These are phyloP conservation scores for Autographa pulchrina DNA, from an alignment of 2,888 invertebrate species.

Conservation along the genomic window DNA sequence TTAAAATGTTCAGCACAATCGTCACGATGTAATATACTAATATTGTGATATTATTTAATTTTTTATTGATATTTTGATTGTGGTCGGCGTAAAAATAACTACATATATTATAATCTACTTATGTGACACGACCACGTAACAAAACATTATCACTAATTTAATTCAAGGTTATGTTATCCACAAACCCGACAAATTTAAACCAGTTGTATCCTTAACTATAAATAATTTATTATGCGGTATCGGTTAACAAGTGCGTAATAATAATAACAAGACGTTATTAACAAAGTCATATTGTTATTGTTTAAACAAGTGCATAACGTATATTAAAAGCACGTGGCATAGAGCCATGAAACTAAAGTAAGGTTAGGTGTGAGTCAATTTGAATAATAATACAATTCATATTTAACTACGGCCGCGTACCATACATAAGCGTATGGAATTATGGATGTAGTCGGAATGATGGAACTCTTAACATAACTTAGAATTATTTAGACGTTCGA, in stretches of 20 bases:
- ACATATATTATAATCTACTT: background rate
- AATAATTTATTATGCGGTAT: constrained; percentile 19
- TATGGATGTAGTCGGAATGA: background rate
- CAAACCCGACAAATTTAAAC: constrained; percentile 9
- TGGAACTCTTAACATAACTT: background rate
- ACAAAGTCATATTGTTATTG: constrained; percentile 62
- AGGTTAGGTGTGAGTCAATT: background rate
- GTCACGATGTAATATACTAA: too few species aligned
- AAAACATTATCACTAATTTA: background rate
- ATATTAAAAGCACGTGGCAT: constrained; percentile 19
- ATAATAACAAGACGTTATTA: constrained; percentile 57
- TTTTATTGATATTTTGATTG: too few species aligned
- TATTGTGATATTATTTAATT: too few species aligned
- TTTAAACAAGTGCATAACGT: constrained; percentile 63
- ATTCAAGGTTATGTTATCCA: background rate
- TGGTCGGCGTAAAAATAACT: background rate
- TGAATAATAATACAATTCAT: constrained; percentile 6
- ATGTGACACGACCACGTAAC: background rate
- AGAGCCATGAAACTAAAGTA: constrained; percentile 13
- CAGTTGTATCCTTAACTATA: constrained; percentile 14
- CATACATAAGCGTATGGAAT: background rate
- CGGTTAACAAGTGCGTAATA: constrained; percentile 27
- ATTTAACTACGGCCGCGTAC: background rate
- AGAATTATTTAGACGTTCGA: background rate
- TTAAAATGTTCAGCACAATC: too few species aligned